Conservation (phyloP, 2,113 vertebrate species). For the Trematomus loennbergii region DNA sequence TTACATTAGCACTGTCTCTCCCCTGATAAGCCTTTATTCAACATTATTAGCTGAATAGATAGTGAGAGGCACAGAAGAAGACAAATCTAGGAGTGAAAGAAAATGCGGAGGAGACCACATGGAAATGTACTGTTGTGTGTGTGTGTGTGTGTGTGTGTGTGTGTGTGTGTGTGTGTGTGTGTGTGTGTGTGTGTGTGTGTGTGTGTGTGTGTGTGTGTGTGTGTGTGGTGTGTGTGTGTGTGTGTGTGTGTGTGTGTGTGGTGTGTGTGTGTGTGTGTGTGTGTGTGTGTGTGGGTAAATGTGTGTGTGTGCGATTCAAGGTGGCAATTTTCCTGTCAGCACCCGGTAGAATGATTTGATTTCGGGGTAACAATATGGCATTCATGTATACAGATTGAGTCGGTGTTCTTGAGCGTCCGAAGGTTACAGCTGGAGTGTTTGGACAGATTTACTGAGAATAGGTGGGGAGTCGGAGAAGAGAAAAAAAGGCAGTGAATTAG, state of each 20-base stretch:
- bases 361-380: slow-evolving; percentile 69
- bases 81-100: slow-evolving; percentile 1
- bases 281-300: slow-evolving; percentile 1
- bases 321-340: slow-evolving; percentile 73
- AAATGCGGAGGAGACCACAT: slow-evolving; percentile 31
- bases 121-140: too few species aligned
- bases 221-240: neutral
- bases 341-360: slow-evolving; percentile 71
- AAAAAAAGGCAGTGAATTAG: neutral
- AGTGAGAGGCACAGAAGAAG: slow-evolving; percentile 25
- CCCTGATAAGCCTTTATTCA: slow-evolving; percentile 62
- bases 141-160: too few species aligned
- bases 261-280: neutral
- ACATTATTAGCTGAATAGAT: slow-evolving; percentile 38
- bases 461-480: neutral
- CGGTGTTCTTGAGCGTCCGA: slow-evolving; percentile 67
- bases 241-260: neutral
- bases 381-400: slow-evolving; percentile 75
- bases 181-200: neutral
- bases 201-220: neutral
- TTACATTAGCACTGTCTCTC: slow-evolving; percentile 39
- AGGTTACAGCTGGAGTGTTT: slow-evolving; percentile 70
- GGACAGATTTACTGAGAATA: slow-evolving; percentile 58
- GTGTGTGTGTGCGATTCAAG: slow-evolving; percentile 35
- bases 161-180: too few species aligned